Evolutionary conservation across 30 jellyfish, hydroid and myxozoan genomes (phyloP), one percentile per base, ranked within the genome.

Genomic region (Nemopilema nomurai): DNA sequence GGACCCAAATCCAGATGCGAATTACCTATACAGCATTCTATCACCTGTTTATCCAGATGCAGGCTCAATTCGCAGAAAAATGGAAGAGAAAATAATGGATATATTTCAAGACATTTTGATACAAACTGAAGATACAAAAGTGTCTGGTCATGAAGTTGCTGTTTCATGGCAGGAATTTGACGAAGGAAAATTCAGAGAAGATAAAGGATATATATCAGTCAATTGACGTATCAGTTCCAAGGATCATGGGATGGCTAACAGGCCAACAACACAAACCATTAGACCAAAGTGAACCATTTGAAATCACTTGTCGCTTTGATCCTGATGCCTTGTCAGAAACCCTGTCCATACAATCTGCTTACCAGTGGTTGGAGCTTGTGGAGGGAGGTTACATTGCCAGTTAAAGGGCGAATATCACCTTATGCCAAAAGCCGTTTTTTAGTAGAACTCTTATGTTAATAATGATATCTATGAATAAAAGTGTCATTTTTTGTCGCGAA

Each of bases 221-320:
- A 4, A 74, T 74, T 75, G 74, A 75, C 6, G 66, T 79, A 23
- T 63, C 80, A 20, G 31, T 79, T 62, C 67, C 67, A 28, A 41
- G 79, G 78, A 79, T 79, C 67, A 79, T 79, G 88, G 88, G 88
- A 62, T 79, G 88, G 80, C 88, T 79, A 16, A 79, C 88, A 62
- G 79, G 88, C 67, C 80, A 62, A 80, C 88, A 79, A 62, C 88
- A 79, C 62, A 79, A 65, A 41, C 80, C 88, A 79, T 51, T 20
- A 62, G 33, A 52, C 79, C 88, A 25, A 53, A 79, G 57, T 57
- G 77, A 51, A 77, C 79, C 80, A 25, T 25, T 77, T 30, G 52
- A 41, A 79, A 79, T 79, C 66, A 62, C 74, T 27, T 62, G 78
- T 41, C 28, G 28, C 67, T 79, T 79, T 79, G 67, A 79, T 62